Conservation (phyloP, 2,797 vertebrate species). For the Poecilia gillii region DNA sequence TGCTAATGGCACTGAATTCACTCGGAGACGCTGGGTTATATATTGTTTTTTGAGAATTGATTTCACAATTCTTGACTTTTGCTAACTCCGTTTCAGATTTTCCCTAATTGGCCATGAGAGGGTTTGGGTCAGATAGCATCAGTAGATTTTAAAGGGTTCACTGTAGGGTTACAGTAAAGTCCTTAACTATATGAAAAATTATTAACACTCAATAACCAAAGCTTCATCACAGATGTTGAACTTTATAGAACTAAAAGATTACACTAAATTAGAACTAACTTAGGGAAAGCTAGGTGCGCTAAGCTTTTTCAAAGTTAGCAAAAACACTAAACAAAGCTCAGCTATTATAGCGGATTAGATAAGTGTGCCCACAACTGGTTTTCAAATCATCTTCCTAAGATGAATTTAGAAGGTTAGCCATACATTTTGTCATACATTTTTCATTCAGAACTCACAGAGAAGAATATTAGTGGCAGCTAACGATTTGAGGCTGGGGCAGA, state of each 20-base stretch:
- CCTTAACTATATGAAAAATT: background rate
- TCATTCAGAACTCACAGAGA: background rate
- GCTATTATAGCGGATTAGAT: no score
- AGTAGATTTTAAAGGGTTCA: background rate
- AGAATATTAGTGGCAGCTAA: background rate
- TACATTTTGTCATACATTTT: background rate
- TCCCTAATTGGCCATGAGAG: background rate
- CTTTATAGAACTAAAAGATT: background rate
- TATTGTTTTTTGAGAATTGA: constrained; percentile 3
- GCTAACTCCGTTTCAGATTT: background rate
- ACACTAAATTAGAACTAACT: background rate
- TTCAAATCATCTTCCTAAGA: background rate
- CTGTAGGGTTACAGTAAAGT: background rate
- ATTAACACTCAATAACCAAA: background rate
- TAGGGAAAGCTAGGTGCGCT: no score
- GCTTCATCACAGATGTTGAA: background rate
- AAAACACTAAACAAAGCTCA: background rate
- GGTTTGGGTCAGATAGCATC: background rate
- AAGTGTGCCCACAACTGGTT: background rate
- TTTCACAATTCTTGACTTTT: background rate
- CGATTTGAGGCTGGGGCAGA: background rate
- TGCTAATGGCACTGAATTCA: constrained; percentile 14
- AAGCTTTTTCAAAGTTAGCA: background rate
- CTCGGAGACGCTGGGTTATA: background rate
- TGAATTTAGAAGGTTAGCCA: background rate